These are phyloP conservation scores for Cuniculus paca DNA, from an alignment of 2,797 vertebrate genomes.

Conservation along the genomic window DNA sequence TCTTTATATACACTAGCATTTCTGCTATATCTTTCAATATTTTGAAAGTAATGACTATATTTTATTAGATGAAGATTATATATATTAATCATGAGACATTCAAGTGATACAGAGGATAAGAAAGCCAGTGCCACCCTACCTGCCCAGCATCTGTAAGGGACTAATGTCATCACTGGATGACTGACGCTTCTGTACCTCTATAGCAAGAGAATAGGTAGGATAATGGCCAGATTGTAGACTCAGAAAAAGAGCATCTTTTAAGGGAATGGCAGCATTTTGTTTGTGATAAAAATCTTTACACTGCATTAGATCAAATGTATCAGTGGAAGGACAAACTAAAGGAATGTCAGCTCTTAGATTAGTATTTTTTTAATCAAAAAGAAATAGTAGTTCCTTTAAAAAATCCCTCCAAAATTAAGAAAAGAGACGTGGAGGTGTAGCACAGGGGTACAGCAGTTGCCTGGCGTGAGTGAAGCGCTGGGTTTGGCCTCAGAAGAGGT, in stretches of 20 bases:
- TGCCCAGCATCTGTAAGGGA: no score
- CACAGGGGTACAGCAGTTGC: neutral
- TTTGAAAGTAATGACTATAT: neutral
- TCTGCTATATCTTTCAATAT: neutral
- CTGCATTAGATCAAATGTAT: neutral
- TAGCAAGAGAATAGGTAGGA: neutral
- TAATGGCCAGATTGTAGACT: neutral
- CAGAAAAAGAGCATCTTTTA: neutral
- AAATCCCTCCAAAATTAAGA: neutral
- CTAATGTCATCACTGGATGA: neutral
- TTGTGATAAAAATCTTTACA: neutral
- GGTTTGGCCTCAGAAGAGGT: neutral
- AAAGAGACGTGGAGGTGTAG: neutral
- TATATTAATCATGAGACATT: neutral
- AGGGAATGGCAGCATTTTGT: neutral
- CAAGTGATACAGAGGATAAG: neutral
- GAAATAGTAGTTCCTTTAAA: neutral
- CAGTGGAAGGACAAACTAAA: neutral
- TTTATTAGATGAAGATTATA: neutral
- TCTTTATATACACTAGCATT: neutral
- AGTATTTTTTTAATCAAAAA: neutral
- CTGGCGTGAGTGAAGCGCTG: neutral
- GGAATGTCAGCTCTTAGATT: neutral
- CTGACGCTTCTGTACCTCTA: neutral
- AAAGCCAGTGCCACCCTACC: neutral